Evolutionary conservation across 2,113 vertebrate species (phyloP), one percentile per base, ranked within the genome.

Genomic region (Coregonus clupeaformis): DNA sequence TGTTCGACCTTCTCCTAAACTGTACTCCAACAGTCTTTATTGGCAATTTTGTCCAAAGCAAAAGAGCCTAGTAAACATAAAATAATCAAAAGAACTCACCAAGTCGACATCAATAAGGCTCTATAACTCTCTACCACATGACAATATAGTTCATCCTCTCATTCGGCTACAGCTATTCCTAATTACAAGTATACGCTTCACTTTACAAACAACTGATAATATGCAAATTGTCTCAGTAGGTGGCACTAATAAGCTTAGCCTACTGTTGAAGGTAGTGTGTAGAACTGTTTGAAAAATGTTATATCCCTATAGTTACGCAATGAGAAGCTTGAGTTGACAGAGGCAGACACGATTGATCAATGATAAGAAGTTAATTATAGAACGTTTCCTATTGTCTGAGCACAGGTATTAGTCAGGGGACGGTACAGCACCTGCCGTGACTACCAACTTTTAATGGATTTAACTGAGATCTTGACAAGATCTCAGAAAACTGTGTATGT

Each of bases 211-310:
- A 29, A 29, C 45, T 20, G 47, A 71, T 62, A 22, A 47, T 75
- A 71, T 66, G 68, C 20, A 30, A 72, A 62, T 62, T n/a, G 47
- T 20, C 63, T 72, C 68, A 62, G 49, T 60, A 68, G 70, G 71
- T 49, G 67, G 68, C 42, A 74, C 72, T 71, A 69, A 70, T 74
- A 36, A 36, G 55, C 59, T 65, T 62, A 22, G 9, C 18, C n/a
- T 29, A 32, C 36, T 71, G 25, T 42, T 20, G 47, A 22, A 12
- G 25, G 20, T 20, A 11, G 45, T 45, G 68, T 55, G 16, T 55
- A 36, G 36, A 36, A 9, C 36, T 36, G 36, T 42, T 42, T 42
- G 9, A 42, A 12, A 42, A 11, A 2, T 11, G 3, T 1, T 11
- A 42, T 42, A 42, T 42, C 9, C 36, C 36, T 42, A 42, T 42